These are phyloP conservation scores for Meandrina meandrites DNA, from an alignment of 92 coral and sea anemone species.

Conservation along the genomic window DNA sequence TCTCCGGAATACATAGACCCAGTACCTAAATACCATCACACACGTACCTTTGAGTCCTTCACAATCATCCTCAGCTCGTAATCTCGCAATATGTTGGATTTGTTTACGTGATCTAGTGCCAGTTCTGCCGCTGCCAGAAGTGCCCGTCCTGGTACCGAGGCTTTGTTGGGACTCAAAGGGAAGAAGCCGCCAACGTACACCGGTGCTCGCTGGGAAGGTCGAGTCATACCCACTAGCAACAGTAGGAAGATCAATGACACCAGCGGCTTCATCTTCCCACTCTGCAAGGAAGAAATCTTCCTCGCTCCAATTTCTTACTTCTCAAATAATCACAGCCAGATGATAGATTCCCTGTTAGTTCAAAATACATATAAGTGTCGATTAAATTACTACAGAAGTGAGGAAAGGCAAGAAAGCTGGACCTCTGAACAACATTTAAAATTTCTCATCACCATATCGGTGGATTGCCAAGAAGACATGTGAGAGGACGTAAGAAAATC, in stretches of 20 bases:
- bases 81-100: slow-evolving; percentile 60
- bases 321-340: neutral
- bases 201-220: slow-evolving; percentile 35
- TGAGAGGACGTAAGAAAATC: no score
- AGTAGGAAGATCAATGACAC: neutral
- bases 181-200: slow-evolving; percentile 87
- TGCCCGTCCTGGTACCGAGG: slow-evolving; percentile 88
- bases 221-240: neutral
- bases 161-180: slow-evolving; percentile 93
- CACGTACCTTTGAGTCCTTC: slow-evolving; percentile 82
- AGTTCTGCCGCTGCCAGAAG: slow-evolving; percentile 79
- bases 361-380: neutral
- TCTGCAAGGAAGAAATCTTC: neutral
- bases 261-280: neutral
- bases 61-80: slow-evolving; percentile 79
- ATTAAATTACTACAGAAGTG: neutral
- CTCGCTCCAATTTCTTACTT: neutral
- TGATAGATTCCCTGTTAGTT: neutral
- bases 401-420: neutral
- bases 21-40: neutral
- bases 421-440: no score
- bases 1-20: neutral
- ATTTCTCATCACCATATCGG: no score
- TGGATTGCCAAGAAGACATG: no score
- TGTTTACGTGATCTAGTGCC: slow-evolving; percentile 90